Base-by-base conservation (phyloP, 2,797 vertebrate genomes). In the Nyctalus aviator region DNA sequence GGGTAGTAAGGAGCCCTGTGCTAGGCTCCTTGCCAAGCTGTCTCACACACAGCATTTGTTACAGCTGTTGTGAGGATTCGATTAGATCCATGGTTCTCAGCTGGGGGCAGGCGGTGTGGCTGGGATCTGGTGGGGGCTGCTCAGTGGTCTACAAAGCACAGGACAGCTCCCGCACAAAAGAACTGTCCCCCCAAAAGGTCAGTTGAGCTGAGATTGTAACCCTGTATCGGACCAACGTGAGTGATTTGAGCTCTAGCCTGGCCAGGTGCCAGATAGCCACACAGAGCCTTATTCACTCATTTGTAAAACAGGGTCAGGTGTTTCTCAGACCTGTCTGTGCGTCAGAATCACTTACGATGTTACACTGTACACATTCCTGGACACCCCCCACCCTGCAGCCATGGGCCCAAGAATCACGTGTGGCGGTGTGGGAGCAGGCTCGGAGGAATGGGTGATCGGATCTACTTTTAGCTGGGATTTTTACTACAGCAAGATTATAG, bases 401-500 rank as follows among this genome's bases (percentile, higher is more conserved):
- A 6, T 25, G 55, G 13, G 15, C 23, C 64, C 12, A 2, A 0
- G 20, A 59, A 18, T 41, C 14, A 8, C 0, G 13, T 11, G 86
- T 82, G 30, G 25, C 32, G 14, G 1, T 27, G 53, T 2, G 44
- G 68, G 41, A 53, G 23, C 25, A 6, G 27, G 44, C 0, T 1
- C 27, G 11, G 8, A n/a, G 90, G 75, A 50, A 17, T n/a, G 18
- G 44, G 4, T 68, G 44, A 69, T 57, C 25, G 7, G 44, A 57
- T 93, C 72, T 84, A 14, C 27, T 62, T 76, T 76, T 41, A 79
- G 95, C 71, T 12, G 5, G 68, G 91, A 9, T 59, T 89, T 93
- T 92, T 90, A 83, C 57, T 82, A 44, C 4, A 73, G 72, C 17
- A 37, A 89, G 96, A 89, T 93, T 81, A 73, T 57, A 46, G 44